Evolutionary conservation across 2,888 invertebrate species (phyloP).

Genomic region (Scaptomyza tumidula): DNA sequence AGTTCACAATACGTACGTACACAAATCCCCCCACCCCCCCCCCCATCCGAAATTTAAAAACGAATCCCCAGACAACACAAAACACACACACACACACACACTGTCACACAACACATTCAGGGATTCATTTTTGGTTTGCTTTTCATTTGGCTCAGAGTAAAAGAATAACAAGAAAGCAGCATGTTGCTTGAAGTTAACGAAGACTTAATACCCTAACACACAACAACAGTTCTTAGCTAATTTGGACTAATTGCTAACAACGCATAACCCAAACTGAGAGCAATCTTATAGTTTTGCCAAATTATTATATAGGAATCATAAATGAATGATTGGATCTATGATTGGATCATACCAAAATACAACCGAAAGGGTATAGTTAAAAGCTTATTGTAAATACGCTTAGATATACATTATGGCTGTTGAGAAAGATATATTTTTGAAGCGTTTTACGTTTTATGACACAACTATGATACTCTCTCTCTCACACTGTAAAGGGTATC

Average conservation of each 20-base stretch:
- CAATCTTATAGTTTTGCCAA: too few species aligned
- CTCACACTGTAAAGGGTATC: conserved; percentile 1
- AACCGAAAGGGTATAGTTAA: too few species aligned
- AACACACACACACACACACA: conserved; percentile 43
- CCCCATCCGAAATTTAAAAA: conserved; percentile 4
- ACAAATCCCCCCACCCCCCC: conserved; percentile 21
- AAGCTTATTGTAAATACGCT: too few species aligned
- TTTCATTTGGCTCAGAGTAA: conserved; percentile 64
- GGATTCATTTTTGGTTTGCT: conserved; percentile 63
- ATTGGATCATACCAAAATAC: too few species aligned
- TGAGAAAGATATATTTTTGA: too few species aligned
- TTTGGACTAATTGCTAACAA: too few species aligned
- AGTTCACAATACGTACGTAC: conserved; percentile 70
- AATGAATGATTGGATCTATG: too few species aligned
- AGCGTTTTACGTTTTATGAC: neutral
- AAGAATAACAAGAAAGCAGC: conserved; percentile 27
- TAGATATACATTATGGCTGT: too few species aligned
- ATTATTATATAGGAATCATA: too few species aligned
- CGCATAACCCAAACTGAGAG: too few species aligned
- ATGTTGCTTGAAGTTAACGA: neutral
- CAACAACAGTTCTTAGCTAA: neutral
- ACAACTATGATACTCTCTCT: neutral
- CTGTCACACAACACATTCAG: conserved; percentile 29
- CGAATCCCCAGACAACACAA: conserved; percentile 73
- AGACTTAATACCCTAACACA: conserved; percentile 3